Base-by-base conservation (phyloP, 2,113 vertebrate species). In the Eulacestoma nigropectus region DNA sequence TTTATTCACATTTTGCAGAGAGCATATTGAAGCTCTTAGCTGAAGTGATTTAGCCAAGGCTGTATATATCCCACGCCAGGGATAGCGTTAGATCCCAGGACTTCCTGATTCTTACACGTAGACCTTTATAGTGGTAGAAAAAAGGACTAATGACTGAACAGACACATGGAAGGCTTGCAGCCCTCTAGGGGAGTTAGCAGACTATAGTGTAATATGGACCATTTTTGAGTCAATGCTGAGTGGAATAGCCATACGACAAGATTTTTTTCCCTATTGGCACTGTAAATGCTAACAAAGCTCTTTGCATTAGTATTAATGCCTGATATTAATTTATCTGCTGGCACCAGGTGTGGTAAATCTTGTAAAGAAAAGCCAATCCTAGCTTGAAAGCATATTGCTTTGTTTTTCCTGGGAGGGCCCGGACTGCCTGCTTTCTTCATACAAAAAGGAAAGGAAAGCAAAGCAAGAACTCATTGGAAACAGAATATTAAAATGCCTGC, bases 1-100 rank as follows among this genome's bases (percentile, higher is more conserved):
- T 92, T 93, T 63, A 86, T 90, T 95, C 88, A 63, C 82, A 88
- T 82, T 93, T 84, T 95, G 56, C 10, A 8, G 72, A 83, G 55
- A 83, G 21, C 8, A 13, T 67, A 37, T 29, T 64, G 90, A 84
- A 93, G 76, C 22, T 77, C 33, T 52, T 44, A 88, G 62, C 4
- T 91, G 42, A 87, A 90, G 37, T 73, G 74, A 76, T 76, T 87
- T 62, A 64, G 60, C 44, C 44, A 88, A 73, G 67, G 30, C n/a
- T 83, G 39, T 88, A 5, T 30, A 42, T 32, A n/a, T 65, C 47
- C 42, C 20, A 23, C 52, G 39, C 33, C 15, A 67, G 78, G 63
- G 55, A 11, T 25, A 42, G 30, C 1, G 2, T 70, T 88, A 86
- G 37, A 88, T 81, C 73, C 79, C 26, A 64, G 67, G 41, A 60